Conservation (phyloP, 2,797 vertebrate species). For the Hippoglossus hippoglossus region DNA sequence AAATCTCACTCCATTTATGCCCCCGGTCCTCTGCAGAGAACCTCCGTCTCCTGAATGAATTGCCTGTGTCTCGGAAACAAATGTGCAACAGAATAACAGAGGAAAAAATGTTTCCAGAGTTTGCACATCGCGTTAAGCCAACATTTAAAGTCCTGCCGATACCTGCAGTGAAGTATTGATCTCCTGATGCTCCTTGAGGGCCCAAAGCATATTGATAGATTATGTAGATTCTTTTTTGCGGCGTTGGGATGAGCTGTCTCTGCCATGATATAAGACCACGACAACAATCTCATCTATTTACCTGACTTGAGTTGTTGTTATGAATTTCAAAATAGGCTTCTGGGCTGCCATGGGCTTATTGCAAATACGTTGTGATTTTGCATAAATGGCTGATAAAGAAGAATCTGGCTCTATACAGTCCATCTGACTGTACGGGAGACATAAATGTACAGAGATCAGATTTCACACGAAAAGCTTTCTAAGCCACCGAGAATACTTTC, state of each 20-base stretch:
- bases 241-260: slow-evolving; percentile 68
- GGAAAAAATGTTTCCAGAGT: slow-evolving; percentile 67
- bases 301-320: slow-evolving; percentile 35
- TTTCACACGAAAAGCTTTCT: slow-evolving; percentile 23
- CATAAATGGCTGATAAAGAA: slow-evolving; percentile 17
- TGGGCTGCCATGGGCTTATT: slow-evolving; percentile 24
- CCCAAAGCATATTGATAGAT: slow-evolving; percentile 70
- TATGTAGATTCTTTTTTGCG: slow-evolving; percentile 71
- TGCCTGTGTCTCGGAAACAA: slow-evolving; percentile 61
- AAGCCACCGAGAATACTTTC: slow-evolving; percentile 25
- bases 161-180: slow-evolving; percentile 71
- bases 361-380: slow-evolving; percentile 30
- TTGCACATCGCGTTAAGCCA: slow-evolving; percentile 75
- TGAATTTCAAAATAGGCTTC: slow-evolving; percentile 54
- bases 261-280: slow-evolving; percentile 64
- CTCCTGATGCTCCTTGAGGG: slow-evolving; percentile 59
- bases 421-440: neutral
- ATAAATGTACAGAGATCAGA: slow-evolving; percentile 23
- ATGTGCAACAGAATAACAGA: slow-evolving; percentile 62
- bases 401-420: neutral
- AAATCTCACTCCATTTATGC: slow-evolving; percentile 46
- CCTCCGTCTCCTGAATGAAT: slow-evolving; percentile 45
- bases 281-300: slow-evolving; percentile 66
- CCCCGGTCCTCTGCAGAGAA: slow-evolving; percentile 28
- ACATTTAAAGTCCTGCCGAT: slow-evolving; percentile 80